Percentiles rank a stretch among this genome's conserved stretches.
phyloP scores from a whole-genome alignment of 2,113 vertebrate genomes.

The Sebastes fasciatus region DNA sequence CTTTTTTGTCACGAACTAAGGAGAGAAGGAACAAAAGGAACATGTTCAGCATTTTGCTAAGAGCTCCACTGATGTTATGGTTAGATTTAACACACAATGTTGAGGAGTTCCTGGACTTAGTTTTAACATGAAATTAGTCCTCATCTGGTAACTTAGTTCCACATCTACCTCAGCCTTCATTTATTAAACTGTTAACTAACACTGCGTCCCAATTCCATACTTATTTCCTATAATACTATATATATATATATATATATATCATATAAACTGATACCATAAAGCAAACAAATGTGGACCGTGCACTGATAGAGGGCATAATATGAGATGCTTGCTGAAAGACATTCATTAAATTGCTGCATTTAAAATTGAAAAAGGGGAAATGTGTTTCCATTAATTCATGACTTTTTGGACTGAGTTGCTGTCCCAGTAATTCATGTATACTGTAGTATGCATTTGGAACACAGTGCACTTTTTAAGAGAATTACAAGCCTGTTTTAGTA shows the following conservation, averaged over 20 bases:
- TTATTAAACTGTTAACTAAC: slow-evolving; percentile 6
- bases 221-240: not conserved
- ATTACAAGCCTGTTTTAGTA: slow-evolving; percentile 21
- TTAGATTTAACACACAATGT: not conserved
- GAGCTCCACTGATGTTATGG: not conserved
- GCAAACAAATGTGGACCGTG: not conserved
- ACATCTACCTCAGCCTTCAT: not conserved
- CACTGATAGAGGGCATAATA: not conserved
- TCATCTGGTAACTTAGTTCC: not conserved
- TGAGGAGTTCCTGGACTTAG: slow-evolving; percentile 3
- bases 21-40: not conserved
- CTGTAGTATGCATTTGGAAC: slow-evolving; percentile 11
- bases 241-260: too few relatives aligned
- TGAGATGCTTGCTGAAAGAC: not conserved
- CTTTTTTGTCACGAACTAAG: slow-evolving; percentile 94
- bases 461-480: not conserved
- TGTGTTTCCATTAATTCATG: not conserved
- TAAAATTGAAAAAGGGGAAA: not conserved
- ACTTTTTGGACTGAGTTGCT: not conserved
- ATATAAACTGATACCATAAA: not conserved
- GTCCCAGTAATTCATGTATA: not conserved
- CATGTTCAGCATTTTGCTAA: not conserved
- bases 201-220: slow-evolving; percentile 14
- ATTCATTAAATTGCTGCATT: not conserved
- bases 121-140: not conserved